Evolutionary conservation across 1,140 invertebrate genomes (phyloP).

Genomic region (Trissolcus basalis): DNA sequence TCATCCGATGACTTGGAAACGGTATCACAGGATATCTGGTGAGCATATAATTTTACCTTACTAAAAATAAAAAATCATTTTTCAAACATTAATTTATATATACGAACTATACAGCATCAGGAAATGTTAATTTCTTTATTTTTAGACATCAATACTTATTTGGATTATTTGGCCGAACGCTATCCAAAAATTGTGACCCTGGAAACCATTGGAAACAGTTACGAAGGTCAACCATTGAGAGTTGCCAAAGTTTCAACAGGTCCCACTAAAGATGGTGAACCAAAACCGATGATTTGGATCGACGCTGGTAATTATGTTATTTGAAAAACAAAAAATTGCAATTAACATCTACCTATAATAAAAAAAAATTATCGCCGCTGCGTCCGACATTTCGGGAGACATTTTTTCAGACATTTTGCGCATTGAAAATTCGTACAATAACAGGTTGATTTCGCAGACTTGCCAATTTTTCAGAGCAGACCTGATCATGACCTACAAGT

Average conservation of each 20-base stretch:
- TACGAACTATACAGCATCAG: not conserved
- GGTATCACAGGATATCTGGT: conserved; percentile 81
- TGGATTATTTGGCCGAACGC: conserved; percentile 83
- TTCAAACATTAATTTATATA: too few relatives aligned
- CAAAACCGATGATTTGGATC: conserved; percentile 79
- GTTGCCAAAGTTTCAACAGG: conserved; percentile 79
- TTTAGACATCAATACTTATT: conserved; percentile 82
- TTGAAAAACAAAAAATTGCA: too few relatives aligned
- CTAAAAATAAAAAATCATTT: too few relatives aligned
- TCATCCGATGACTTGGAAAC: conserved; percentile 88
- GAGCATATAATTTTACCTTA: conserved; percentile 67
- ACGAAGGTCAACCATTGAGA: conserved; percentile 85
- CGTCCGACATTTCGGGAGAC: too few relatives aligned
- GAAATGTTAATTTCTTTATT: conserved; percentile 6
- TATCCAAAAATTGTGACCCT: conserved; percentile 84
- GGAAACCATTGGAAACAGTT: conserved; percentile 84
- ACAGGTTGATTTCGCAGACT: too few relatives aligned
- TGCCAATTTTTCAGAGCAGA: too few relatives aligned
- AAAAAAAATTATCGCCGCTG: too few relatives aligned
- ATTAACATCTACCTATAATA: too few relatives aligned
- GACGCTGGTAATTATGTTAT: conserved; percentile 78
- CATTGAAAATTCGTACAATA: too few relatives aligned
- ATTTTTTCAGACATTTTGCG: too few relatives aligned
- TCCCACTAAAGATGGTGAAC: conserved; percentile 64
- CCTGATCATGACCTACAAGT: too few relatives aligned